phyloP scores from a whole-genome alignment of 1,140 invertebrate genomes.

The Cydia pomonella region DNA sequence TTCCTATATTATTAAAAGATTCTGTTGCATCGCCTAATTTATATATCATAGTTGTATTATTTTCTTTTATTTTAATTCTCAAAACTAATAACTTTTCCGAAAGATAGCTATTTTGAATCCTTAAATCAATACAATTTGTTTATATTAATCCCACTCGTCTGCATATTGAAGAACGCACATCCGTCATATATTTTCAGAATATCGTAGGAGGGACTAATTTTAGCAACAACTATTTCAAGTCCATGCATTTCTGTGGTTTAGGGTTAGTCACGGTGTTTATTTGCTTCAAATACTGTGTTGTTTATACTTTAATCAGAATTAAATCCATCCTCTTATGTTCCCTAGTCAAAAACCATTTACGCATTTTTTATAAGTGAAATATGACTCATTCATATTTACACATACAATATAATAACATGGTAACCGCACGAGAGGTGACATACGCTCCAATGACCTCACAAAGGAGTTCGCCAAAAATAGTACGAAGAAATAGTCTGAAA shows the following conservation, averaged over 20 bases:
- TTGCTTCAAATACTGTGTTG: background rate
- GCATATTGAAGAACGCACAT: constrained; percentile 25
- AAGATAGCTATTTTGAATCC: constrained; percentile 3
- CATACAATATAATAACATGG: too few relatives aligned
- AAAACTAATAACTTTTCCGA: background rate
- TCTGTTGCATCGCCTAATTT: too few relatives aligned
- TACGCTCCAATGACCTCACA: too few relatives aligned
- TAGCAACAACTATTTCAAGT: constrained; percentile 54
- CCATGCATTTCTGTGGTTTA: constrained; percentile 43
- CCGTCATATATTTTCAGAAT: constrained; percentile 29
- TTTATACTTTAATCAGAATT: background rate
- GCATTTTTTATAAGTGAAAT: too few relatives aligned
- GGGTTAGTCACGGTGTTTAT: constrained; percentile 10
- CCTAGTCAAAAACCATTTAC: too few relatives aligned
- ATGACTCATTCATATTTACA: too few relatives aligned
- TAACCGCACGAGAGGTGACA: too few relatives aligned
- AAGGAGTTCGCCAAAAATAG: too few relatives aligned
- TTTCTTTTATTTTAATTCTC: too few relatives aligned
- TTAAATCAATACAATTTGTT: constrained; percentile 19
- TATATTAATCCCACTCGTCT: constrained; percentile 20
- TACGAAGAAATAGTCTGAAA: too few relatives aligned
- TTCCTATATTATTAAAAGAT: too few relatives aligned
- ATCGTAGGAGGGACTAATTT: constrained; percentile 48
- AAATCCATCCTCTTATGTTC: background rate
- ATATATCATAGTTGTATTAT: too few relatives aligned